phyloP scores from a whole-genome alignment of 2,797 vertebrate species.

The Lemur catta region DNA sequence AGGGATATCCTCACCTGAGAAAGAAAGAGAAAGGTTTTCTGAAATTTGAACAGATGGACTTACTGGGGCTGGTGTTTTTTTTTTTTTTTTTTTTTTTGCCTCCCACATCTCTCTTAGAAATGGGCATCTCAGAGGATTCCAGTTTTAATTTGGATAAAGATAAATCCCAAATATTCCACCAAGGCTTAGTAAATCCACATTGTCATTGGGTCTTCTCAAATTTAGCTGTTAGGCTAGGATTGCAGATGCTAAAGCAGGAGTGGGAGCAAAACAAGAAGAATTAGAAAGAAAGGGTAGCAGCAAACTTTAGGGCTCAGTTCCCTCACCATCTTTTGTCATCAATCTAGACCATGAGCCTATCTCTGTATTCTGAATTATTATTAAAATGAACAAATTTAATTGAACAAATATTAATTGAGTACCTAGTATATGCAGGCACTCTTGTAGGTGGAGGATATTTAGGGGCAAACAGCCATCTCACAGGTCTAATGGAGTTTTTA shows the following conservation, averaged over 20 bases:
- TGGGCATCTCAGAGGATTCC: neutral
- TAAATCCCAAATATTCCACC: neutral
- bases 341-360: neutral
- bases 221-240: neutral
- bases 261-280: neutral
- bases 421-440: neutral
- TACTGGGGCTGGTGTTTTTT: neutral
- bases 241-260: neutral
- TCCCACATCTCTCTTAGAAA: neutral
- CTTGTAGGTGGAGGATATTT: neutral
- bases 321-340: neutral
- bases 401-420: neutral
- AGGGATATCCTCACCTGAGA: neutral
- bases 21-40: neutral
- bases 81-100: neutral
- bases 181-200: neutral
- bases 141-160: slow-evolving; percentile 11
- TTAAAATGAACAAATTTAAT: neutral
- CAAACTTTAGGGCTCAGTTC: neutral
- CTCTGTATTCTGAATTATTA: neutral
- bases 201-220: neutral
- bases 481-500: neutral
- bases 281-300: neutral
- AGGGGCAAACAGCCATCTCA: neutral
- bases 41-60: neutral